A percentile compares a stretch with the other conserved stretches of the same genome.
These are phyloP conservation scores for Boulengeromyrus knoepffleri DNA, from an alignment of 2,113 vertebrate genomes.

Conservation along the genomic window DNA sequence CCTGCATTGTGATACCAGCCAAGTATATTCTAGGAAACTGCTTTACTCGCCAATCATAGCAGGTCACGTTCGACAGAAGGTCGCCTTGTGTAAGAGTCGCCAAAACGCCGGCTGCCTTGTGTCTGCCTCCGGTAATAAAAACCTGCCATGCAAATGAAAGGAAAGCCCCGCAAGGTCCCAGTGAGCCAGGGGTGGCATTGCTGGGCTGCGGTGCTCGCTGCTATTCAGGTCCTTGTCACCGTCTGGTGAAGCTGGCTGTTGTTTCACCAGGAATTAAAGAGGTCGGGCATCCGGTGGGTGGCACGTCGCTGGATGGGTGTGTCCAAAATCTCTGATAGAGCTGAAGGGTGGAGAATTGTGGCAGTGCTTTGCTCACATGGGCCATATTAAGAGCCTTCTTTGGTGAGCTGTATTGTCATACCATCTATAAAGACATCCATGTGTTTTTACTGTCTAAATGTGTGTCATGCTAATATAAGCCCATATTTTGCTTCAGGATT, in stretches of 20 bases:
- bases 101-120: neutral
- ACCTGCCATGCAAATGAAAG: slow-evolving; percentile 5
- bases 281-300: neutral
- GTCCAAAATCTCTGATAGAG: neutral
- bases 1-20: neutral
- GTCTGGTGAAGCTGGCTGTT: neutral
- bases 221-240: neutral
- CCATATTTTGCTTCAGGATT: neutral
- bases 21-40: slow-evolving; percentile 10
- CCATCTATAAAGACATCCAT: neutral
- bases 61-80: neutral
- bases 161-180: slow-evolving; percentile 3
- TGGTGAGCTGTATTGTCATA: neutral
- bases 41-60: neutral
- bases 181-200: slow-evolving; percentile 7
- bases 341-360: neutral
- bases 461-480: neutral
- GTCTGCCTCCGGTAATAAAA: slow-evolving; percentile 4
- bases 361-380: neutral
- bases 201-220: neutral
- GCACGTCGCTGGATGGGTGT: neutral
- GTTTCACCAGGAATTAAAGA: neutral
- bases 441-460: neutral
- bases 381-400: neutral
- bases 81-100: neutral